Base-by-base conservation (phyloP, 2,113 vertebrate species). In the Grus americana region DNA sequence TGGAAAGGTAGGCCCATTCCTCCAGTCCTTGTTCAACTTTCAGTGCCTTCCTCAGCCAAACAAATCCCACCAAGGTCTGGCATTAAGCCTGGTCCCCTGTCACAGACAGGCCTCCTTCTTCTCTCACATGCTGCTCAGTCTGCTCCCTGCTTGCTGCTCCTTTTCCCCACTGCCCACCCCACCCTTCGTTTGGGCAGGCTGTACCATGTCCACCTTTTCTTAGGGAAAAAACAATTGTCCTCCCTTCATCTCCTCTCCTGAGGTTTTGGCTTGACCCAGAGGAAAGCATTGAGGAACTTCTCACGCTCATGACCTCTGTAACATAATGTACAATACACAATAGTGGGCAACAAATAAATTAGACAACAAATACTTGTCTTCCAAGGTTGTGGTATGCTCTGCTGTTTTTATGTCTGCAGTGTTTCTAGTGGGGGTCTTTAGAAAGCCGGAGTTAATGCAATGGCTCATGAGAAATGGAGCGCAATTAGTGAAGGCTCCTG, bases 371-470 rank as follows among this genome's bases (percentile, higher is more conserved):
- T 78, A 61, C 40, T 81, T 65, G 18, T 30, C 19, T 75, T 79
- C 52, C 70, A 74, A 75, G 62, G 61, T 20, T 87, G 70, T 29
- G 36, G 61, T 58, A 30, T n/a, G 34, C 44, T 84, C 44, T 27
- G 30, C 14, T 79, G 65, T 0, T 67, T 95, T 94, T 85, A 75
- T 46, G 42, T 55, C 63, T 78, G 55, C 36, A 18, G 21, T 26
- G 58, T 32, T 95, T 95, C 81, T 61, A 34, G 49, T 24, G 54
- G 50, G 54, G 90, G 32, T 73, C 57, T 89, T 95, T 40, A 78
- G 76, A 88, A 91, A 91, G 46, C 50, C 74, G 62, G 85, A 79
- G 54, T 72, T 96, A 90, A 92, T 90, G 79, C 81, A 95, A 74
- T 8, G 14, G 79, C 38, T 88, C 55, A 3, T 44, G 61, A 94